A percentile compares a stretch with the other conserved stretches of the same genome.
These are phyloP conservation scores for Sakesphorus luctuosus DNA, from an alignment of 2,113 vertebrate species.

Conservation along the genomic window DNA sequence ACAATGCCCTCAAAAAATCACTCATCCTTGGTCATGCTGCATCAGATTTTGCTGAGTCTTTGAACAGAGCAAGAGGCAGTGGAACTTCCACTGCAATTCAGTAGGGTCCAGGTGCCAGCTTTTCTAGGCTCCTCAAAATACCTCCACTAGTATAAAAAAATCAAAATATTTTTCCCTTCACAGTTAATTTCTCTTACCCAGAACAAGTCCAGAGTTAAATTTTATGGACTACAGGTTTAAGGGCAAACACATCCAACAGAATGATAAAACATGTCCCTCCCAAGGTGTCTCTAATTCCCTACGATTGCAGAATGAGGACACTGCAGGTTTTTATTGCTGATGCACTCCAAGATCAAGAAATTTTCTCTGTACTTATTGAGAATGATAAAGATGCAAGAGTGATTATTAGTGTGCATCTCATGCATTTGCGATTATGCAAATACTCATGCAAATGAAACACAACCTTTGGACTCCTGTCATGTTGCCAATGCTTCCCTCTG, in stretches of 20 bases:
- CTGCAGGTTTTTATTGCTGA: constrained; percentile 64
- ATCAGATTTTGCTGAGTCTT: neutral
- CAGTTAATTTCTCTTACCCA: neutral
- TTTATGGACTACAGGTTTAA: neutral
- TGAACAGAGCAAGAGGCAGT: neutral
- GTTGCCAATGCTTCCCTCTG: constrained; percentile 48
- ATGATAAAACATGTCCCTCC: neutral
- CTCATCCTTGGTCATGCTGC: neutral
- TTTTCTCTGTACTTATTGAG: constrained; percentile 41
- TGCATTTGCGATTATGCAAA: constrained; percentile 66
- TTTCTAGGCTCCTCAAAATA: neutral
- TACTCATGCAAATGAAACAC: constrained; percentile 39
- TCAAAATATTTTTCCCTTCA: neutral
- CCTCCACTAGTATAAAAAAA: neutral
- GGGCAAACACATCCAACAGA: neutral
- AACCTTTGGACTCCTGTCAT: constrained; percentile 63
- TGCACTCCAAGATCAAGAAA: constrained; percentile 58
- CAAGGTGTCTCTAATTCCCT: constrained; percentile 49
- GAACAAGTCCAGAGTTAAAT: neutral
- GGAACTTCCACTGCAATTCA: neutral
- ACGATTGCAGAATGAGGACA: constrained; percentile 45
- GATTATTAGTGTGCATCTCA: constrained; percentile 59
- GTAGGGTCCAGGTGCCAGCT: neutral
- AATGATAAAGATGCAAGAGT: constrained; percentile 59
- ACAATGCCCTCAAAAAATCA: neutral